Evolutionary conservation across 2,797 vertebrate species (phyloP).

Genomic region (Margarornis squamiger): DNA sequence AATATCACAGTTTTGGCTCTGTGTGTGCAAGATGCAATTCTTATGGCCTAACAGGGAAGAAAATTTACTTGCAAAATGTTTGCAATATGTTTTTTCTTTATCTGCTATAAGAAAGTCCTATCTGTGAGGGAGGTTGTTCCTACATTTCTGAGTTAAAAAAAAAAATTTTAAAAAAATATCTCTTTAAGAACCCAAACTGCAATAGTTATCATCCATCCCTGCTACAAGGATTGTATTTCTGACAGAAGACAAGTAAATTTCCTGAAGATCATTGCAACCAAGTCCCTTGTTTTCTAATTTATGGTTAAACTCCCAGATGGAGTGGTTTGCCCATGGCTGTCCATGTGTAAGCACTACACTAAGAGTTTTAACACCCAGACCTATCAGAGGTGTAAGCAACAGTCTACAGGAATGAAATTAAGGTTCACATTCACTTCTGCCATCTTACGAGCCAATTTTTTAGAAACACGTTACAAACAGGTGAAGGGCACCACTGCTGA

Average conservation of each 20-base stretch:
- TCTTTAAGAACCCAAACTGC: not conserved
- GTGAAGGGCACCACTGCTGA: not conserved
- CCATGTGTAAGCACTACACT: not conserved
- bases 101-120: not conserved
- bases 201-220: not conserved
- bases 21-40: not conserved
- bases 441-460: rapidly evolving
- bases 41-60: not conserved
- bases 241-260: not conserved
- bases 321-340: not conserved
- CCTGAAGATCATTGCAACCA: not conserved
- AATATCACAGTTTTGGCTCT: not conserved
- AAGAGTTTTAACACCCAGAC: not conserved
- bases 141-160: not conserved
- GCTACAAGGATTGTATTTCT: not conserved
- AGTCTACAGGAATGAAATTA: not conserved
- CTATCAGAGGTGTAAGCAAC: not conserved
- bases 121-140: not conserved
- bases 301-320: not conserved
- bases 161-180: not conserved
- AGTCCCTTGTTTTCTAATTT: not conserved
- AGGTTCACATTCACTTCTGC: not conserved
- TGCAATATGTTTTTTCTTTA: not conserved
- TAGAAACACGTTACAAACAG: not conserved
- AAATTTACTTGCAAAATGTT: not conserved